phyloP scores from a whole-genome alignment of 2,797 vertebrate genomes.

The Crax fasciolata region DNA sequence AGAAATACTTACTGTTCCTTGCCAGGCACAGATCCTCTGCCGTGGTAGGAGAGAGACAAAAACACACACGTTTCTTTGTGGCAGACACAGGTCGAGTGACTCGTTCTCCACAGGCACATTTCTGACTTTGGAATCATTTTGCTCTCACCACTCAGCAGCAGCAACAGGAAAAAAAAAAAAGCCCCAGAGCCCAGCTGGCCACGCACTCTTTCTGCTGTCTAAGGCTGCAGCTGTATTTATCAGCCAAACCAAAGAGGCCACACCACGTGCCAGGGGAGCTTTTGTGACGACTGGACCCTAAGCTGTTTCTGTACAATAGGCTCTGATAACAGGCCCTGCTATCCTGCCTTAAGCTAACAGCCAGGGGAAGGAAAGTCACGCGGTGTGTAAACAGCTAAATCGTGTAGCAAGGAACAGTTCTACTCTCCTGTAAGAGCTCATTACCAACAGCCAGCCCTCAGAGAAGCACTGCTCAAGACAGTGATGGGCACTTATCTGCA shows the following conservation, averaged over 20 bases:
- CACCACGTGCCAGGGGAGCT: not conserved
- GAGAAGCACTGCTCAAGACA: not conserved
- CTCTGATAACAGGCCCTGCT: not conserved
- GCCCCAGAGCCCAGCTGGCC: not conserved
- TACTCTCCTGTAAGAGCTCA: not conserved
- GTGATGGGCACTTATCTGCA: not conserved
- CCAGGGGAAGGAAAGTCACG: not conserved
- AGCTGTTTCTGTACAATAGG: not conserved
- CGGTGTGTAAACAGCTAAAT: not conserved
- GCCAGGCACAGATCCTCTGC: not conserved
- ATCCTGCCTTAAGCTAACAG: not conserved
- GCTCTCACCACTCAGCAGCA: not conserved
- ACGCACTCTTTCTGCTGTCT: not conserved
- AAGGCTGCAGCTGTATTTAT: not conserved
- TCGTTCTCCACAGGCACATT: not conserved
- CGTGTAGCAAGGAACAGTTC: not conserved
- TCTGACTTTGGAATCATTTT: not conserved
- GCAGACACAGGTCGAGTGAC: accelerated
- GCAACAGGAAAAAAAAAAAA: not conserved
- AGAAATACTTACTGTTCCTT: not conserved
- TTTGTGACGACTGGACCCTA: accelerated
- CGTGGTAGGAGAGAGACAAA: not conserved
- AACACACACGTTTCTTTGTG: not conserved
- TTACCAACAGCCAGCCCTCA: not conserved
- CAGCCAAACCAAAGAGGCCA: not conserved